phyloP scores from a whole-genome alignment of 1,140 invertebrate species.

The Dreissena polymorpha region DNA sequence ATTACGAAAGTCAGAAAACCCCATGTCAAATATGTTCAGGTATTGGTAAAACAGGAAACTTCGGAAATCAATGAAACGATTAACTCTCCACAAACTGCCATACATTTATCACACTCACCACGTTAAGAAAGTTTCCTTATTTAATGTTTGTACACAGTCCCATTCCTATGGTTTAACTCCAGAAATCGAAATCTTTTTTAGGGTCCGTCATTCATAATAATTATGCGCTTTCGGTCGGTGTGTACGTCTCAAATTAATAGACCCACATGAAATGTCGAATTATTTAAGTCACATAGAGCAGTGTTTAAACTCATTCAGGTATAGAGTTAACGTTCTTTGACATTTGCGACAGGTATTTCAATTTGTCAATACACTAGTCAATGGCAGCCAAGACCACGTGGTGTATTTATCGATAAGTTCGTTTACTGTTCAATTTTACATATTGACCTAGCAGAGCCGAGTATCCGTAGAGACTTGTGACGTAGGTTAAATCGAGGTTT shows the following conservation, averaged over 20 bases:
- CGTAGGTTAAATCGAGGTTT: conserved; percentile 21
- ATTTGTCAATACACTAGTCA: conserved; percentile 45
- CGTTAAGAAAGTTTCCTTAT: conserved; percentile 10
- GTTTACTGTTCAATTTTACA: conserved; percentile 20
- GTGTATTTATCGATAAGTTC: conserved; percentile 4
- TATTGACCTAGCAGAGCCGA: conserved; percentile 15
- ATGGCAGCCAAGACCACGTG: conserved; percentile 36
- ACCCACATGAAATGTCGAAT: too few species aligned
- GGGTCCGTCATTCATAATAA: too few species aligned
- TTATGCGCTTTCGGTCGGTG: too few species aligned
- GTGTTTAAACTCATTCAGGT: too few species aligned
- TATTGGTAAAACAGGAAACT: conserved; percentile 5
- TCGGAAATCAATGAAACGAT: conserved; percentile 32
- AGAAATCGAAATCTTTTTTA: too few species aligned
- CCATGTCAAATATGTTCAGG: conserved; percentile 33
- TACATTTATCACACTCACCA: conserved; percentile 25
- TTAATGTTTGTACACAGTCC: conserved; percentile 18
- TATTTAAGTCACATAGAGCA: too few species aligned
- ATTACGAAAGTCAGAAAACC: too few species aligned
- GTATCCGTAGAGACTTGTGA: conserved; percentile 30
- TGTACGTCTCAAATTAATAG: too few species aligned
- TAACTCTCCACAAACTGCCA: neutral
- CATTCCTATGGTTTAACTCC: neutral
- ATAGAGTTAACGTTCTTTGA: conserved; percentile 33
- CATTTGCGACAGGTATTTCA: conserved; percentile 38